phyloP scores from a whole-genome alignment of 2,797 vertebrate species.

The Melanotaenia nigrans region DNA sequence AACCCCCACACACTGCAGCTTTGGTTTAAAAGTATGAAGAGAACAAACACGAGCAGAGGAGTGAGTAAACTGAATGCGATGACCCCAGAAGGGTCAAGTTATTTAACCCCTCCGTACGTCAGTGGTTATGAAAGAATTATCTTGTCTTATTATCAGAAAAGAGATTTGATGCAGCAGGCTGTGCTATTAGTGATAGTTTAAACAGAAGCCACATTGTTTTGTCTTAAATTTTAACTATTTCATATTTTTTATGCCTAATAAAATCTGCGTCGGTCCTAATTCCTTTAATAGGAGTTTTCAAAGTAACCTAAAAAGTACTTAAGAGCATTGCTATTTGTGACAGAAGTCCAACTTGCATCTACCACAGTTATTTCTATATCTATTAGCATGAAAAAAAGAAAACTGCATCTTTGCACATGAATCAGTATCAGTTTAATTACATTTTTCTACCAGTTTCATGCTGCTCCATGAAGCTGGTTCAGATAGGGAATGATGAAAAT shows the following conservation, averaged over 20 bases:
- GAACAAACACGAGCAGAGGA: slow-evolving; percentile 52
- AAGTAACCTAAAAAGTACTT: background rate
- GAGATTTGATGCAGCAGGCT: background rate
- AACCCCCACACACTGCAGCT: slow-evolving; percentile 18
- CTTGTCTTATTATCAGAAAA: background rate
- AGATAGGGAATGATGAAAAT: background rate
- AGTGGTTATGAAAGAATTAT: slow-evolving; percentile 44
- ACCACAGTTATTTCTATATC: background rate
- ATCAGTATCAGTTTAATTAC: background rate
- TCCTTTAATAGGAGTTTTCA: background rate
- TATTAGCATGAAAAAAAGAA: background rate
- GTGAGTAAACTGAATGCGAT: slow-evolving; percentile 62
- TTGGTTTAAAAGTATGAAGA: slow-evolving; percentile 45
- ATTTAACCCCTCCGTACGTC: slow-evolving; percentile 71
- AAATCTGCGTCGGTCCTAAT: background rate
- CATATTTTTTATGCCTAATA: background rate
- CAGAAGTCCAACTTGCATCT: background rate
- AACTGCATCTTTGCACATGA: background rate
- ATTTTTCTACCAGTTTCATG: background rate
- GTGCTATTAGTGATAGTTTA: background rate
- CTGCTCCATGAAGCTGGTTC: background rate
- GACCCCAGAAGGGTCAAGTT: slow-evolving; percentile 74
- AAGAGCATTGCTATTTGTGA: background rate
- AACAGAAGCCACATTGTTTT: background rate
- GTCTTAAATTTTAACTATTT: background rate